Evolutionary conservation across 2,113 vertebrate genomes (phyloP).

Genomic region (Hydrolagus affinis): DNA sequence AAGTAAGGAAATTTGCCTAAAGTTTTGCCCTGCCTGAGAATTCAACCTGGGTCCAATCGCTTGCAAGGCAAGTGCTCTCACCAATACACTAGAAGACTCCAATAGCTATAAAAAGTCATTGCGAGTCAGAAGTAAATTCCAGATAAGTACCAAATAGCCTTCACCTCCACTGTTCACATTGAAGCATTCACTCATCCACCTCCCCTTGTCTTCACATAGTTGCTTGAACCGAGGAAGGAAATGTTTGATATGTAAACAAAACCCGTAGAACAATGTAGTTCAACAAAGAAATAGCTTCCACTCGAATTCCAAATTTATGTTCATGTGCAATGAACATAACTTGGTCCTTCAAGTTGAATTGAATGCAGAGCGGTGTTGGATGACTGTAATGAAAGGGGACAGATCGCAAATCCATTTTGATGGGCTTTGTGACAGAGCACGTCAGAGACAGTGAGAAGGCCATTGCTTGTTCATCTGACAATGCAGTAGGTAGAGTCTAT

Average conservation of each 20-base stretch:
- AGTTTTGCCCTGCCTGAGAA: too few species aligned
- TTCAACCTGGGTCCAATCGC: too few species aligned
- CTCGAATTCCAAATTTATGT: not conserved
- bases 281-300: not conserved
- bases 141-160: too few species aligned
- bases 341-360: not conserved
- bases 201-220: not conserved
- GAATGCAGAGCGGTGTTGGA: not conserved
- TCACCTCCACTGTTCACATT: not conserved
- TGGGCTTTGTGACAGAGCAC: constrained; percentile 16
- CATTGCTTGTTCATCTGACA: not conserved
- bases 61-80: too few species aligned
- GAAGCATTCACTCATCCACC: not conserved
- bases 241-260: not conserved
- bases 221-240: not conserved
- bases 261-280: too few species aligned
- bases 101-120: too few species aligned
- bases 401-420: constrained; percentile 4
- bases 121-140: too few species aligned
- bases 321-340: too few species aligned
- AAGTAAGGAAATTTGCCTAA: too few species aligned
- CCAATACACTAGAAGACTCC: too few species aligned
- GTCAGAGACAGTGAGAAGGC: not conserved
- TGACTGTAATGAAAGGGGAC: not conserved
- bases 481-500: not conserved